Evolutionary conservation across 2,888 invertebrate genomes (phyloP).

Genomic region (Mythimna impura): DNA sequence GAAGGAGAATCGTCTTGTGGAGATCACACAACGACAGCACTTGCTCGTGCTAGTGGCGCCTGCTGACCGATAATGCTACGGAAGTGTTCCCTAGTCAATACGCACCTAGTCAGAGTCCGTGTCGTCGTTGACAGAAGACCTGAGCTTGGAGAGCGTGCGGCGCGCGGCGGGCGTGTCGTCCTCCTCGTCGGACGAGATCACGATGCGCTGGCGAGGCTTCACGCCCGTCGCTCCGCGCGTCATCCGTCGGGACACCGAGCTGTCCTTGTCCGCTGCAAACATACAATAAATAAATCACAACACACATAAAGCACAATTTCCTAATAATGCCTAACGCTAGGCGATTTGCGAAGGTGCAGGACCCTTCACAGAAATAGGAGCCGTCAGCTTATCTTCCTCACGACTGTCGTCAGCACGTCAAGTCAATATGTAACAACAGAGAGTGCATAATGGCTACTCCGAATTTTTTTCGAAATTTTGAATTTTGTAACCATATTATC

Average conservation of each 20-base stretch:
- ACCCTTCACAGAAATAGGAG: no score
- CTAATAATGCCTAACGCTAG: background rate
- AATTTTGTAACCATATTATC: no score
- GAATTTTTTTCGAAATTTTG: no score
- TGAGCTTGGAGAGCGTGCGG: constrained; percentile 86
- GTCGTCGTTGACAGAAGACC: constrained; percentile 85
- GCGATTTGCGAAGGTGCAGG: no score
- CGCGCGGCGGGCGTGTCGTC: constrained; percentile 88
- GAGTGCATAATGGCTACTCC: background rate
- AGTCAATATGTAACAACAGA: background rate
- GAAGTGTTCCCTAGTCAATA: background rate
- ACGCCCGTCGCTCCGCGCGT: constrained; percentile 89
- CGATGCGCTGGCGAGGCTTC: constrained; percentile 89
- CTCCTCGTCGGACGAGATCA: constrained; percentile 89
- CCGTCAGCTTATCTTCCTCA: no score
- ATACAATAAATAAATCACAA: background rate
- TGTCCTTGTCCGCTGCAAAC: constrained; percentile 57
- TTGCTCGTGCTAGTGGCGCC: no score
- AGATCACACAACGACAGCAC: no score
- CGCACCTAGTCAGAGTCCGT: constrained; percentile 78
- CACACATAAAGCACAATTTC: background rate
- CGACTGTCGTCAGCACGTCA: no score
- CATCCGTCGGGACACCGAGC: constrained; percentile 80
- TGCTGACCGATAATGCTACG: no score
- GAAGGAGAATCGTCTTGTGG: no score